phyloP scores from a whole-genome alignment of 2,113 vertebrate genomes.

The Baryphthengus martii region DNA sequence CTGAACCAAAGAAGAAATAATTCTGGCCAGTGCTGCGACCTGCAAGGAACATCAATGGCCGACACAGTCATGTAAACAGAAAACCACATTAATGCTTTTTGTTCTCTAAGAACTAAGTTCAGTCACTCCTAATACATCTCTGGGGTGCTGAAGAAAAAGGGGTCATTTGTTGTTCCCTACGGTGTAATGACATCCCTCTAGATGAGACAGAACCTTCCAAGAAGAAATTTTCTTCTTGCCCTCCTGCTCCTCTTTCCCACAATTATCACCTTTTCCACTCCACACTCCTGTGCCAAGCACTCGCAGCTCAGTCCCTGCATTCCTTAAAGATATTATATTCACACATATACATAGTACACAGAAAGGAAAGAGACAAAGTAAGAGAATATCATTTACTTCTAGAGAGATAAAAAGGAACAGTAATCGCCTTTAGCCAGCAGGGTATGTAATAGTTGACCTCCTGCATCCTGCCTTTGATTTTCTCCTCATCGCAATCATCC shows the following conservation, averaged over 20 bases:
- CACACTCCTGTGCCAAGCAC: not conserved
- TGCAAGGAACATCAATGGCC: not conserved
- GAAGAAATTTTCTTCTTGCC: not conserved
- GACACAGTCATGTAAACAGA: not conserved
- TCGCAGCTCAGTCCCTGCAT: not conserved
- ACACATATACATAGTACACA: not conserved
- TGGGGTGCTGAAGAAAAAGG: not conserved
- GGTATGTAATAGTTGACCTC: conserved; percentile 47
- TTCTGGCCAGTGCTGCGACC: not conserved
- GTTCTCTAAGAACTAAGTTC: not conserved
- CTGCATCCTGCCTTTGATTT: conserved; percentile 69
- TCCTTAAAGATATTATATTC: not conserved
- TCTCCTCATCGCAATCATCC: conserved; percentile 49
- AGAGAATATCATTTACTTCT: conserved; percentile 14
- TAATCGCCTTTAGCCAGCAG: conserved; percentile 8
- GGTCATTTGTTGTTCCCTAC: not conserved
- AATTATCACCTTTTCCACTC: not conserved
- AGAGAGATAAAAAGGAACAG: conserved; percentile 32
- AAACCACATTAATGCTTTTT: not conserved
- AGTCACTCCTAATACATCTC: not conserved
- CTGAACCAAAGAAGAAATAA: conserved; percentile 14
- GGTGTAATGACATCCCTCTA: not conserved
- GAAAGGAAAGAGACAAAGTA: not conserved
- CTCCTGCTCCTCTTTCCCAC: not conserved
- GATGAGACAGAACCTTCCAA: not conserved